Evolutionary conservation across 2,888 invertebrate species (phyloP), one percentile per base, ranked within the genome.

Genomic region (Acronicta alni): DNA sequence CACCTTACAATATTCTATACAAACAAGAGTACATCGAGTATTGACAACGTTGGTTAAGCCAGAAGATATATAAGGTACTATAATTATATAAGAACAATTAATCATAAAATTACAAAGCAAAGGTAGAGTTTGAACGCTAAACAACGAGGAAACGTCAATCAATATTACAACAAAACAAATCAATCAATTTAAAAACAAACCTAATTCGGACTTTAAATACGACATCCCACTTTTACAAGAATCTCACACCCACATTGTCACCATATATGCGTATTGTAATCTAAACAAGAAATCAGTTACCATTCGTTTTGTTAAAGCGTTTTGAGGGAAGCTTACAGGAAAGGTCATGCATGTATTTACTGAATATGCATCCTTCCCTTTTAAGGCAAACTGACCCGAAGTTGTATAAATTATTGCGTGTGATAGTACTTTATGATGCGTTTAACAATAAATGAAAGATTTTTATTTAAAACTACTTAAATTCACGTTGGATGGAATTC

Each of bases 141-240:
- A 14, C 26, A 18, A 39, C 9, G n/a, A 57, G 67, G 61, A 70
- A 67, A 67, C 67, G 65, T 73, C 59, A 73, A 70, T 75, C 77
- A 72, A 49, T 45, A 15, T 15, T 10, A 61, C 20, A 56, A 71
- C 30, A 59, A 53, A 52, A 56, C 61, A 49, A 62, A 63, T 59
- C 69, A 61, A 75, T 77, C 75, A 75, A 47, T 57, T 61, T 49
- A 32, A 54, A 58, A 59, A 60, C 59, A 39, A 47, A 52, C 51
- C 56, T 67, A 45, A 74, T 68, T 66, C 64, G 56, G 56, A 41
- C 48, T 67, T 67, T 66, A 60, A 57, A 74, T 67, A 51, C 57
- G 18, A 60, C 69, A 52, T 17, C 68, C 64, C 68, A 72, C 75
- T 58, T 57, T 45, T 39, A 35, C 20, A 37, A 48, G 45, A 45